Conservation (phyloP, 2,888 invertebrate species). For the Apocheima hispidaria region DNA sequence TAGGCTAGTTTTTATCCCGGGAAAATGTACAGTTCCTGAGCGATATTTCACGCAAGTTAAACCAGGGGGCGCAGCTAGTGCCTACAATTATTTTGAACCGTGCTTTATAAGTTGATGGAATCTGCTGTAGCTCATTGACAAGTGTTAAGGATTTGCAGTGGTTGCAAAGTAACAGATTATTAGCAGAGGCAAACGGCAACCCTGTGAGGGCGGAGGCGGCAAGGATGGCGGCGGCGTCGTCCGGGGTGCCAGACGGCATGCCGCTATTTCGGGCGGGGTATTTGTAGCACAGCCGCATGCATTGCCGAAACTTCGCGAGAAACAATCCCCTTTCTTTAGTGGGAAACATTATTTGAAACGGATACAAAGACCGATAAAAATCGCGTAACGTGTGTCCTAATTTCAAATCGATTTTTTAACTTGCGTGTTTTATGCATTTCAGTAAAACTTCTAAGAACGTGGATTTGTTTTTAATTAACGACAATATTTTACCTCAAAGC, state of each 20-base stretch:
- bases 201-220: slow-evolving; percentile 44
- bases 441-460: not conserved
- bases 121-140: too few species aligned
- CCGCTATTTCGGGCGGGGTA: slow-evolving; percentile 77
- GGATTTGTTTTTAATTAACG: slow-evolving; percentile 2
- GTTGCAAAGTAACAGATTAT: not conserved
- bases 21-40: too few species aligned
- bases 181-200: slow-evolving; percentile 16
- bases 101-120: too few species aligned
- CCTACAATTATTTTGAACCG: too few species aligned
- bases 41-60: too few species aligned
- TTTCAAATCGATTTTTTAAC: not conserved
- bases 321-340: slow-evolving; percentile 19
- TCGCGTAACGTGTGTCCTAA: not conserved
- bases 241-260: slow-evolving; percentile 76
- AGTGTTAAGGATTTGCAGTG: too few species aligned
- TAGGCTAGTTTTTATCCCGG: too few species aligned
- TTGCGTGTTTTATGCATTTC: not conserved
- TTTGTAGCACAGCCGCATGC: slow-evolving; percentile 66
- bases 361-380: not conserved
- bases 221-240: slow-evolving; percentile 59
- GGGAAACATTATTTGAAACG: not conserved
- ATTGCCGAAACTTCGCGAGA: slow-evolving; percentile 54
- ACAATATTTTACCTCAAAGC: slow-evolving; percentile 5
- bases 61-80: too few species aligned